Evolutionary conservation across 2,113 vertebrate genomes (phyloP), one percentile per base, ranked within the genome.

Genomic region (Maccullochella peelii): DNA sequence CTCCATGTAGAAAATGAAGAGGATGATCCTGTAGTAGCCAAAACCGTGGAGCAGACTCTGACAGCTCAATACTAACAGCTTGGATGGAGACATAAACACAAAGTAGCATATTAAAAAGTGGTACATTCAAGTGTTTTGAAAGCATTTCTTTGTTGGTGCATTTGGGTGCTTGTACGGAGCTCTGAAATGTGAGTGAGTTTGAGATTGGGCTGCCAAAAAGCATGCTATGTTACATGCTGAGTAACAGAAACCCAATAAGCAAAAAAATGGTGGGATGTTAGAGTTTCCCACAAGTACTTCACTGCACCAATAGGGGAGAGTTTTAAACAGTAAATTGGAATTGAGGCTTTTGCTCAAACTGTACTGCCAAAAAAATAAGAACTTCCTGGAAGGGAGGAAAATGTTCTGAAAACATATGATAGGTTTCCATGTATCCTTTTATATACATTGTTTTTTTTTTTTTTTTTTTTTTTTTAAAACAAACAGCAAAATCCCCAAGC

Each of bases 11-110:
- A 99, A 99, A 69, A 93, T 95, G 82, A 93, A 90, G 70, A 99
- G 94, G 92, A 99, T 96, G 78, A 98, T 92, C 88, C 90, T 95
- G 93, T 98, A 97, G 92, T 98, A 98, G 77, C 97, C 97, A 36
- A 95, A 73, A 69, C 86, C 91, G 58, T 92, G 96, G 87, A 98
- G 91, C 2, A 93, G 93, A 70, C 91, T 80, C 63, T 97, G 96
- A 88, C 94, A 93, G 88, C 95, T 92, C 88, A 99, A 93, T 33
- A 98, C 95, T 57, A 99, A 93, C 79, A 97, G 91, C 97, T 99
- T 94, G 21, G 89, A 49, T 4, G 40, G 44, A 89, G n/a, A 74
- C 49, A 63, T 5, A 21, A 61, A 65, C 1, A 38, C 15, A 65
- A 55, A 61, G 42, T 18, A 55, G 33, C 14, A 59, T 27, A 40